phyloP scores from a whole-genome alignment of 2,797 vertebrate genomes.

The Sebastes oblongus region DNA sequence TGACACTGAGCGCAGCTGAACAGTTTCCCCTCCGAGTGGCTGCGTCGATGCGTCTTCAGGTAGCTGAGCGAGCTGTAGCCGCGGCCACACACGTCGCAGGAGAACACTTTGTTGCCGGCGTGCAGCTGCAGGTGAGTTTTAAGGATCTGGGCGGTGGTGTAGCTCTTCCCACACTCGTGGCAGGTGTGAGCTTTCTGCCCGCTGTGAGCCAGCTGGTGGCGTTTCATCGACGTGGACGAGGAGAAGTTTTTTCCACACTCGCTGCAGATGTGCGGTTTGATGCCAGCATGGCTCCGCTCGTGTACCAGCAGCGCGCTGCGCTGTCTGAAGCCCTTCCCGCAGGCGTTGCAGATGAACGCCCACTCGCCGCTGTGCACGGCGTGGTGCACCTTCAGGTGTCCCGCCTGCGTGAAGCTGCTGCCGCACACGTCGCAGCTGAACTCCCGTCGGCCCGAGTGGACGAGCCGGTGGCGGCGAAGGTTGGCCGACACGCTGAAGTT shows the following conservation, averaged over 20 bases:
- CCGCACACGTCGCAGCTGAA: slow-evolving; percentile 53
- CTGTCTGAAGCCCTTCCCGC: slow-evolving; percentile 67
- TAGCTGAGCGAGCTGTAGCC: slow-evolving; percentile 63
- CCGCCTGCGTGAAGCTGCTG: slow-evolving; percentile 59
- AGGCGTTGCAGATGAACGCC: slow-evolving; percentile 57
- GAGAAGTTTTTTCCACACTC: slow-evolving; percentile 60
- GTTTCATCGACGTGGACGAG: slow-evolving; percentile 43
- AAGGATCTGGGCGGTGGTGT: slow-evolving; percentile 32
- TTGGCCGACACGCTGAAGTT: slow-evolving; percentile 62
- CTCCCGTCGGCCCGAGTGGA: slow-evolving; percentile 48
- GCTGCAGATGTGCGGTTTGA: slow-evolving; percentile 41
- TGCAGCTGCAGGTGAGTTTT: slow-evolving; percentile 62
- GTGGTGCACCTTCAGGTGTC: slow-evolving; percentile 65
- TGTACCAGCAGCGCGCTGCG: slow-evolving; percentile 46
- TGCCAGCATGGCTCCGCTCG: slow-evolving; percentile 43
- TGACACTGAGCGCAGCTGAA: slow-evolving; percentile 56
- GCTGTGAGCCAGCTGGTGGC: slow-evolving; percentile 56
- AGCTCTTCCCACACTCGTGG: slow-evolving; percentile 51
- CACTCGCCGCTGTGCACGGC: slow-evolving; percentile 41
- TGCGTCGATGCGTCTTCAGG: slow-evolving; percentile 60
- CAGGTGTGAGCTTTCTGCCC: slow-evolving; percentile 18
- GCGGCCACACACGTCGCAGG: slow-evolving; percentile 64
- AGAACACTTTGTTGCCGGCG: slow-evolving; percentile 20
- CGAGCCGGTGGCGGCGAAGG: slow-evolving; percentile 57
- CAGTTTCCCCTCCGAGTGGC: slow-evolving; percentile 54